Evolutionary conservation across 2,113 vertebrate genomes (phyloP).

Genomic region (Leucopsar rothschildi): DNA sequence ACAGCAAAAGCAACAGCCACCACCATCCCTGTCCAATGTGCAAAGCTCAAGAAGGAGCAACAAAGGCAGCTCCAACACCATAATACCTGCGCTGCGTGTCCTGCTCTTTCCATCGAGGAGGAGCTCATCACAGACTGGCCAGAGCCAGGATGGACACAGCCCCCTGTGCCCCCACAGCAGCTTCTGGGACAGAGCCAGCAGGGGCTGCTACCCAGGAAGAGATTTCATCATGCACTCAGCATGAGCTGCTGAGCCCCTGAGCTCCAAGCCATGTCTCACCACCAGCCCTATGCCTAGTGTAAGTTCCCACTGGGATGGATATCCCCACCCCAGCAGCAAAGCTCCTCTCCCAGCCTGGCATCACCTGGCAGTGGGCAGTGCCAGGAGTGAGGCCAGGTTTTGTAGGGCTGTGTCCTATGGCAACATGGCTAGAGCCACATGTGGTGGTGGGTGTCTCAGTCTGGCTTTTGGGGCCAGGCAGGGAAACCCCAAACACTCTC

Average conservation of each 20-base stretch:
- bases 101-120: neutral
- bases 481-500: neutral
- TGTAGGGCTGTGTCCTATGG: accelerated
- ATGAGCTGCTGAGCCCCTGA: neutral
- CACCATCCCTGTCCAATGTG: neutral
- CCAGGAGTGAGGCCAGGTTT: neutral
- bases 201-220: neutral
- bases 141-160: neutral
- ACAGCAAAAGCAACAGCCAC: neutral
- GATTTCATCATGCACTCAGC: neutral
- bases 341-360: neutral
- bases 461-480: neutral
- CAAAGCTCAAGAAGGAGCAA: neutral
- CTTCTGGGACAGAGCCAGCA: neutral
- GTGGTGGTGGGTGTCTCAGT: neutral
- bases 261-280: neutral
- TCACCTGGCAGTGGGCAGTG: accelerated
- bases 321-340: neutral
- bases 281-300: neutral
- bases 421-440: accelerated
- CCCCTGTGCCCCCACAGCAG: neutral
- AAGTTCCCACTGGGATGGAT: neutral
- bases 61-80: neutral
- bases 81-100: accelerated
- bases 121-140: neutral